Evolutionary conservation across 1,140 invertebrate genomes (phyloP).

Genomic region (Aleiodes sp.): DNA sequence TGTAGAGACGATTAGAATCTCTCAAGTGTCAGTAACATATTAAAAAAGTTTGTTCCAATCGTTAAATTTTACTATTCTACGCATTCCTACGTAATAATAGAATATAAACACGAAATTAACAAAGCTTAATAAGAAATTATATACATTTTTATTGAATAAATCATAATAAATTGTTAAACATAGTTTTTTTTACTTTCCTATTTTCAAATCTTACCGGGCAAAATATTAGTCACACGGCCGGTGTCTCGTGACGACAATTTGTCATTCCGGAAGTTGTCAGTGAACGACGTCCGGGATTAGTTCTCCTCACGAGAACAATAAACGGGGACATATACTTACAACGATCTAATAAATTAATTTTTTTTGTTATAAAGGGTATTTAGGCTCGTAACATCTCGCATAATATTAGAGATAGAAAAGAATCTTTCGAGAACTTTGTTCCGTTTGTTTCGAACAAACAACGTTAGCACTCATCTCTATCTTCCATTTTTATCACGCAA

Average conservation of each 20-base stretch:
- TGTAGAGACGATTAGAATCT: background rate
- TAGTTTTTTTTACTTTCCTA: background rate
- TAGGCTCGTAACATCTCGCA: too few species aligned
- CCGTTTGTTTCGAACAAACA: too few species aligned
- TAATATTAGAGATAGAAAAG: too few species aligned
- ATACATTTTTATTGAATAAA: constrained; percentile 4
- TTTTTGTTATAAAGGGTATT: too few species aligned
- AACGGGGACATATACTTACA: constrained; percentile 10
- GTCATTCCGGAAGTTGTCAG: constrained; percentile 16
- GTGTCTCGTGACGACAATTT: constrained; percentile 2
- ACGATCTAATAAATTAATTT: background rate
- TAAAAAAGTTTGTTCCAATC: background rate
- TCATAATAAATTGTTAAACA: background rate
- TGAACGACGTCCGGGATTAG: constrained; percentile 13
- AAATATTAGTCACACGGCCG: background rate
- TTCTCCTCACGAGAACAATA: constrained; percentile 12
- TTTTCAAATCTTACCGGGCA: background rate
- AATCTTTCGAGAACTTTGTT: too few species aligned
- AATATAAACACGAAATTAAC: too few species aligned
- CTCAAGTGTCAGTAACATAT: background rate
- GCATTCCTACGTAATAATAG: background rate
- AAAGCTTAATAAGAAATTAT: background rate
- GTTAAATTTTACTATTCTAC: background rate
- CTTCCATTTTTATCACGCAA: too few species aligned
- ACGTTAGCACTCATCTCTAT: too few species aligned